Conservation (phyloP, 2,888 invertebrate genomes). For the Monopis laevigella region DNA sequence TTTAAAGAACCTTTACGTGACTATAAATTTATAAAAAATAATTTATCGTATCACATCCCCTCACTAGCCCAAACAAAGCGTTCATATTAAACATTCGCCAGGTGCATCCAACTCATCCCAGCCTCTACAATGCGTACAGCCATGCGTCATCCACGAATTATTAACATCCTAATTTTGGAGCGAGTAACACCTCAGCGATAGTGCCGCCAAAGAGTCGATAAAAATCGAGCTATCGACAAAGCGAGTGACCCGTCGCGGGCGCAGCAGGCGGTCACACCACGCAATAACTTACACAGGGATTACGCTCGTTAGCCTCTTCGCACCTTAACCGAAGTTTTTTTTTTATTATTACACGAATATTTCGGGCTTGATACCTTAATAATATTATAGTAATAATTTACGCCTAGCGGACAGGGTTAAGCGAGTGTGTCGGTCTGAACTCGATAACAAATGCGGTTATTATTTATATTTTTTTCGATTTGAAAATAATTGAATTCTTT, state of each 20-base stretch:
- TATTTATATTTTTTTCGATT: conserved; percentile 35
- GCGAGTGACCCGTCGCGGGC: conserved; percentile 30
- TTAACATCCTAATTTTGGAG: conserved; percentile 57
- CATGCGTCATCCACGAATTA: conserved; percentile 59
- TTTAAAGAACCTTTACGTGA: too few species aligned
- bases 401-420: conserved; percentile 25
- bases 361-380: conserved; percentile 53
- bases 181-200: conserved; percentile 59
- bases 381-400: conserved; percentile 55
- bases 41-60: too few species aligned
- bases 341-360: conserved; percentile 56
- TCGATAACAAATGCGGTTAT: conserved; percentile 28
- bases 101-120: not conserved
- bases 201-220: conserved; percentile 62
- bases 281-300: conserved; percentile 60
- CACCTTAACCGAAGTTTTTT: conserved; percentile 59
- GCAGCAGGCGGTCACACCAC: conserved; percentile 45
- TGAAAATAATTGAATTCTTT: conserved; percentile 20
- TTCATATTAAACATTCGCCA: not conserved
- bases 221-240: conserved; percentile 48
- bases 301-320: conserved; percentile 65
- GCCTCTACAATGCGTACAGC: conserved; percentile 12
- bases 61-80: too few species aligned
- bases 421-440: conserved; percentile 15
- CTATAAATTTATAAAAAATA: too few species aligned